Conservation (phyloP, 2,888 invertebrate genomes). For the Tetragnatha montana region DNA sequence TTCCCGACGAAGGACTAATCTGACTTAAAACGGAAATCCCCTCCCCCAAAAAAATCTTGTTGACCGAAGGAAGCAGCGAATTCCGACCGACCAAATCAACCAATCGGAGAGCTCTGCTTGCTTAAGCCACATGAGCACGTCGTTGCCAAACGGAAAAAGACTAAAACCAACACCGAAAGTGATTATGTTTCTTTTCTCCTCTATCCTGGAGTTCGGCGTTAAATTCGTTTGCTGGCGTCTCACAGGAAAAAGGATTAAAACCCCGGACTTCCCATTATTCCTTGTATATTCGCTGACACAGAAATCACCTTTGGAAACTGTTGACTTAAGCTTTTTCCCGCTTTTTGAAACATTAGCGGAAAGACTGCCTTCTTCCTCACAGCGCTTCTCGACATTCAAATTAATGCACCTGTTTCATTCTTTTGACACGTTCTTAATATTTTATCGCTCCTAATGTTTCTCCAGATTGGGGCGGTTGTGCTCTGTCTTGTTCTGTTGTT, state of each 20-base stretch:
- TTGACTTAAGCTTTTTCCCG: slow-evolving; percentile 15
- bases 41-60: neutral
- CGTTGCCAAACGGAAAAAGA: neutral
- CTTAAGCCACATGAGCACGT: neutral
- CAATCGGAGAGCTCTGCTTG: neutral
- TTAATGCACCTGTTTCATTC: neutral
- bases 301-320: slow-evolving; percentile 14
- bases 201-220: neutral
- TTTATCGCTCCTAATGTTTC: neutral
- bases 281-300: slow-evolving; percentile 25
- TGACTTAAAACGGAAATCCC: neutral
- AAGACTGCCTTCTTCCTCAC: neutral
- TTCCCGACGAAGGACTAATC: neutral
- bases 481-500: neutral
- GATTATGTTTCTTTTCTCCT: neutral
- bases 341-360: neutral
- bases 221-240: neutral
- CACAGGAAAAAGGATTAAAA: neutral
- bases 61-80: neutral
- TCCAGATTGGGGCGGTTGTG: neutral
- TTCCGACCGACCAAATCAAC: neutral
- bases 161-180: neutral
- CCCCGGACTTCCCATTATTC: neutral
- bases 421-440: neutral
- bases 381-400: neutral